phyloP scores from a whole-genome alignment of 2,113 vertebrate genomes.

The Macrotis lagotis region DNA sequence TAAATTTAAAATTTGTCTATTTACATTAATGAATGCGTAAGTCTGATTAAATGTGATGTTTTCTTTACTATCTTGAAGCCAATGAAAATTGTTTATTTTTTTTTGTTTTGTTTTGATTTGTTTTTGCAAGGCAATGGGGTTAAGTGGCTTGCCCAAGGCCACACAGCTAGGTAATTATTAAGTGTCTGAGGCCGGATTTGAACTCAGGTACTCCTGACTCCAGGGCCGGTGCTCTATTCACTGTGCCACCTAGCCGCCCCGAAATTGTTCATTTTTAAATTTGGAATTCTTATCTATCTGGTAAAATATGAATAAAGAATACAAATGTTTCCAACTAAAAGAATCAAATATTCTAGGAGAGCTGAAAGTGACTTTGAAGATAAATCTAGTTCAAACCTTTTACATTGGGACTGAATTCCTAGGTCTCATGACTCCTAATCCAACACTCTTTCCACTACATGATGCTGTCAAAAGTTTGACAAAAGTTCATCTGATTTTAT shows the following conservation, averaged over 20 bases:
- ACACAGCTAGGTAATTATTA: too few relatives aligned
- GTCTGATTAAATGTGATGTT: not conserved
- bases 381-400: not conserved
- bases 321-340: not conserved
- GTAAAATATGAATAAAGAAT: not conserved
- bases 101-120: too few relatives aligned
- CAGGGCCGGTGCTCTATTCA: too few relatives aligned
- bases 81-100: not conserved
- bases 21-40: not conserved
- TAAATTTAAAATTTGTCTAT: not conserved
- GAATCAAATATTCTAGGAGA: not conserved
- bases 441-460: not conserved
- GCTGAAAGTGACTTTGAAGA: not conserved
- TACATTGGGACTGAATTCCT: not conserved
- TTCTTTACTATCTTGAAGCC: not conserved
- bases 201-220: too few relatives aligned
- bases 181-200: too few relatives aligned
- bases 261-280: not conserved
- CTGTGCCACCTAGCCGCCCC: too few relatives aligned
- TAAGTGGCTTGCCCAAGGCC: too few relatives aligned
- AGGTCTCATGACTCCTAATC: not conserved
- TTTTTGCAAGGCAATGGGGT: too few relatives aligned
- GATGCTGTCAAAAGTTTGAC: not conserved
- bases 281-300: not conserved
- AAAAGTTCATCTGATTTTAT: not conserved